Percentiles rank a stretch among this genome's conserved stretches.
Evolutionary conservation across 2,888 invertebrate species (phyloP).

Genomic region (Megamerina dolium): DNA sequence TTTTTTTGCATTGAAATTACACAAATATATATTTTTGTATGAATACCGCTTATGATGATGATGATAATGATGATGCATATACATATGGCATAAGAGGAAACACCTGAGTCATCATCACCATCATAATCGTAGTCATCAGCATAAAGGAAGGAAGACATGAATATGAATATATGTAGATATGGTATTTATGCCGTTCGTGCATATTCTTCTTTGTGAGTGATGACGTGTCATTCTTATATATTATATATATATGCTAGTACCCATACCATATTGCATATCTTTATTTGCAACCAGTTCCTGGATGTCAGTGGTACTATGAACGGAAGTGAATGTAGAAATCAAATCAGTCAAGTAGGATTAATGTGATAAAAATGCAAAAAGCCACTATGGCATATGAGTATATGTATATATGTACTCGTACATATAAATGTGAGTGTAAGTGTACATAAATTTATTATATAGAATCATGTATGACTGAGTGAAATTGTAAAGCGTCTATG

Average conservation of each 20-base stretch:
- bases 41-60: background rate
- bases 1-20: no score
- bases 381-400: background rate
- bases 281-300: background rate
- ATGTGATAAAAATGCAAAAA: conserved; percentile 14
- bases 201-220: background rate
- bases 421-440: no score
- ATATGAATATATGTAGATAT: no score
- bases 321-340: conserved; percentile 9
- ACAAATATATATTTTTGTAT: no score
- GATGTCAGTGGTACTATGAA: background rate
- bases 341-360: conserved; percentile 20
- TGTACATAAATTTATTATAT: no score
- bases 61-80: no score
- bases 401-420: background rate
- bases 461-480: no score
- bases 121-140: background rate
- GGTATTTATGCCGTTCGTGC: no score
- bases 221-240: background rate
- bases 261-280: background rate
- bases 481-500: no score
- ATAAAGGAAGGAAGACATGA: background rate
- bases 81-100: conserved; percentile 11
- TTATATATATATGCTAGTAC: background rate
- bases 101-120: conserved; percentile 31